Evolutionary conservation across 2,888 invertebrate genomes (phyloP), one percentile per base, ranked within the genome.

Genomic region (Fabriciana adippe): DNA sequence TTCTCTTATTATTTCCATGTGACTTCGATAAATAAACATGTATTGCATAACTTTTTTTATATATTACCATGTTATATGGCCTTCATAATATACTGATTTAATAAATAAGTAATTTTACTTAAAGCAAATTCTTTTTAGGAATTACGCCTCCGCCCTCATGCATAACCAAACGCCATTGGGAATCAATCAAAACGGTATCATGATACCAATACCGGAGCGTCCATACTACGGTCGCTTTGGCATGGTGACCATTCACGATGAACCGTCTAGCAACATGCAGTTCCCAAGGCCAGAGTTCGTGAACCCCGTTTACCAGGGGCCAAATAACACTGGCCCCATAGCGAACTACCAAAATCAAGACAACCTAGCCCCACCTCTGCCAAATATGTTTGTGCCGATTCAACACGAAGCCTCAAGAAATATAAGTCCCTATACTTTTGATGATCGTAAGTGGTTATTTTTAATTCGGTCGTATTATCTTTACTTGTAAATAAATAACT

Each of bases 161-260:
- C 79, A 76, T 72, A 77, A 72, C 47, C 79, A 78, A 66, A 64
- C 75, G 2, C 71, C 73, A 6, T 60, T 79, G 65, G 67, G 72
- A 0, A 72, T 73, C 21, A 77, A 73, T 48, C 81, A 79, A 55
- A 81, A 80, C 68, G 81, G 80, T 5, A 69, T 83, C 45, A 72
- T 82, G 70, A 73, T 81, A 16, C 75, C 79, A 0, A 70, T 79
- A n/a, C 69, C 74, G 0, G 81, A 81, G n/a, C 75, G 79, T 6
- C 76, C 74, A 3, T 83, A 73, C 75, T 83, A 78, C 68, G 74
- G 75, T 2, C 75, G 76, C 0, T 77, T 71, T 67, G 67, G 74
- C 14, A 74, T 79, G 16, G 56, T 79, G 26, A 67, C 78, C 0
- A 71, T 79, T 0, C 72, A 74, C 16, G 79, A 80, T 16, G 81